These are phyloP conservation scores for Periphyllus acericola DNA, from an alignment of 2,888 invertebrate species.

Conservation along the genomic window DNA sequence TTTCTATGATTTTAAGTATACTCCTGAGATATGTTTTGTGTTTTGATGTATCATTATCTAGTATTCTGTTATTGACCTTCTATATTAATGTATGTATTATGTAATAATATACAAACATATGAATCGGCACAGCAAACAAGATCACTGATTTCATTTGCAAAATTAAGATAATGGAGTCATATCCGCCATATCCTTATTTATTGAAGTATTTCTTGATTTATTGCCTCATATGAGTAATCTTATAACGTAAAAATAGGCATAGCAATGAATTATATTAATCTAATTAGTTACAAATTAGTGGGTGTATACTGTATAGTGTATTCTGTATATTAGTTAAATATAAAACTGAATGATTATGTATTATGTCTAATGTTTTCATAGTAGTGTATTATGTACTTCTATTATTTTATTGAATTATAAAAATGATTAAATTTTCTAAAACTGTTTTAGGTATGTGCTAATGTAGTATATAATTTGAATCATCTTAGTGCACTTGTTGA, in stretches of 20 bases:
- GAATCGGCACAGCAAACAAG: neutral
- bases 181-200: neutral
- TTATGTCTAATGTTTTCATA: neutral
- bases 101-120: neutral
- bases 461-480: neutral
- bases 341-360: neutral
- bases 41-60: neutral
- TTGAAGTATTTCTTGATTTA: constrained; percentile 24
- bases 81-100: neutral
- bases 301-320: too few relatives aligned
- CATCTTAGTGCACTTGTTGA: too few relatives aligned
- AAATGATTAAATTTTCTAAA: constrained; percentile 30
- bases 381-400: neutral
- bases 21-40: too few relatives aligned
- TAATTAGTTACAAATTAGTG: neutral
- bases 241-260: constrained; percentile 11
- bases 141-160: neutral
- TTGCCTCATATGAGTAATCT: constrained; percentile 15
- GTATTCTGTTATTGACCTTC: constrained; percentile 4
- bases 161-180: neutral
- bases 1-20: too few relatives aligned
- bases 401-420: neutral
- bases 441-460: constrained; percentile 14
- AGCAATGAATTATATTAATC: neutral
- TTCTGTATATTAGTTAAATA: neutral